A percentile compares a stretch with the other conserved stretches of the same genome.
These are phyloP conservation scores for Acrocephalus arundinaceus DNA, from an alignment of 2,113 vertebrate genomes.

Conservation along the genomic window DNA sequence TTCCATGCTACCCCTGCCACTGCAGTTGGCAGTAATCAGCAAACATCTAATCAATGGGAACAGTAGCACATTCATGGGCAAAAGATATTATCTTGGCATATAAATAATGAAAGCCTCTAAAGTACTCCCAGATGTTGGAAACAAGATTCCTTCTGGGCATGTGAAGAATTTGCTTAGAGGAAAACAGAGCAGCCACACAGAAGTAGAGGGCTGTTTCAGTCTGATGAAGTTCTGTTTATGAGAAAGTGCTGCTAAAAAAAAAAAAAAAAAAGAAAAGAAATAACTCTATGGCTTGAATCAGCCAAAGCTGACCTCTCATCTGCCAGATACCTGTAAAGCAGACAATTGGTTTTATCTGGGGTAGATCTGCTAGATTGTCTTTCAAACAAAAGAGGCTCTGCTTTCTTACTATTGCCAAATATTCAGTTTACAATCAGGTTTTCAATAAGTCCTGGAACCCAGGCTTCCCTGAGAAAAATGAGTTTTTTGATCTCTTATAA, in stretches of 20 bases:
- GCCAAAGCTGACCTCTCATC: neutral
- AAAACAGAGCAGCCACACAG: constrained; percentile 46
- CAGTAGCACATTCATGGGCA: constrained; percentile 68
- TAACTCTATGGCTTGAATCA: neutral
- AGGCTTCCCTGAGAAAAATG: neutral
- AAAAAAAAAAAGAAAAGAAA: neutral
- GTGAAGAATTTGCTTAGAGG: constrained; percentile 61
- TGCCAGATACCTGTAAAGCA: neutral
- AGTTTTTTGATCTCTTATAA: neutral
- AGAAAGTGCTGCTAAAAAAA: neutral
- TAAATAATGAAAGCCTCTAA: constrained; percentile 64
- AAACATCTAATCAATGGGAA: constrained; percentile 65
- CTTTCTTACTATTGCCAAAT: constrained; percentile 14
- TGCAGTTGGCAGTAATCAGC: constrained; percentile 59
- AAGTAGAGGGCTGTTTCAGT: neutral
- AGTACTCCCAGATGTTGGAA: constrained; percentile 71
- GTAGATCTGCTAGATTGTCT: neutral
- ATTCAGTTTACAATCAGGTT: constrained; percentile 13
- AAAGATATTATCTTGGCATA: constrained; percentile 69
- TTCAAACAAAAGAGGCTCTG: neutral
- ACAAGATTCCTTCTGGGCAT: constrained; percentile 66
- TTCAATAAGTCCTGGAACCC: neutral
- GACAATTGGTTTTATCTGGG: neutral
- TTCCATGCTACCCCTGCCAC: neutral
- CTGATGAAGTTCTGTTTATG: constrained; percentile 4